These are phyloP conservation scores for Protophormia terraenovae DNA, from an alignment of 2,888 invertebrate species.

Conservation along the genomic window DNA sequence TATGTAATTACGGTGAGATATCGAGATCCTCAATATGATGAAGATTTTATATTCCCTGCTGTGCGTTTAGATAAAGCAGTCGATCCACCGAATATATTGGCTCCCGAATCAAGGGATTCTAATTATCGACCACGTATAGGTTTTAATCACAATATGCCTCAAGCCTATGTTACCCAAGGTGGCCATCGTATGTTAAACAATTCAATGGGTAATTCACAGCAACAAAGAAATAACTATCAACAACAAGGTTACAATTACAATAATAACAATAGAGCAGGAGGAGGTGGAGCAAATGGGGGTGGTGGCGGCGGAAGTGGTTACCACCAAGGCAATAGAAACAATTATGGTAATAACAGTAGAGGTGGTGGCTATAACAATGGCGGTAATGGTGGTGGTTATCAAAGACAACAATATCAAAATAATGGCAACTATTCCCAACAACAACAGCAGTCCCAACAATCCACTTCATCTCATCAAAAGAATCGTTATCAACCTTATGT, in stretches of 20 bases:
- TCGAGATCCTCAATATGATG: constrained; percentile 89
- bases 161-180: constrained; percentile 85
- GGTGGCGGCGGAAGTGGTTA: constrained; percentile 14
- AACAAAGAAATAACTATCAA: constrained; percentile 53
- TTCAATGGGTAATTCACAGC: constrained; percentile 76
- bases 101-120: constrained; percentile 88
- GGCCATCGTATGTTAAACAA: constrained; percentile 90
- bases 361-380: constrained; percentile 5
- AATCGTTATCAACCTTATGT: constrained; percentile 24
- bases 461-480: constrained; percentile 26
- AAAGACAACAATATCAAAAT: constrained; percentile 26
- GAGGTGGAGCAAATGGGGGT: background rate
- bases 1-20: constrained; percentile 86
- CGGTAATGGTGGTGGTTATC: constrained; percentile 34
- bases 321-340: constrained; percentile 21
- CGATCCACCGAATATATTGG: constrained; percentile 89
- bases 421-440: constrained; percentile 27
- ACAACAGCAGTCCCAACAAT: constrained; percentile 19
- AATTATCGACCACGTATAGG: constrained; percentile 91
- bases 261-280: constrained; percentile 31
- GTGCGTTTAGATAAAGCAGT: constrained; percentile 85
- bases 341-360: constrained; percentile 1
- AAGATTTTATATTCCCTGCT: constrained; percentile 90
- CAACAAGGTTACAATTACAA: constrained; percentile 55
- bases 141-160: constrained; percentile 85